Base-by-base conservation (phyloP, 2,797 vertebrate genomes). In the Eidolon dupreanum region DNA sequence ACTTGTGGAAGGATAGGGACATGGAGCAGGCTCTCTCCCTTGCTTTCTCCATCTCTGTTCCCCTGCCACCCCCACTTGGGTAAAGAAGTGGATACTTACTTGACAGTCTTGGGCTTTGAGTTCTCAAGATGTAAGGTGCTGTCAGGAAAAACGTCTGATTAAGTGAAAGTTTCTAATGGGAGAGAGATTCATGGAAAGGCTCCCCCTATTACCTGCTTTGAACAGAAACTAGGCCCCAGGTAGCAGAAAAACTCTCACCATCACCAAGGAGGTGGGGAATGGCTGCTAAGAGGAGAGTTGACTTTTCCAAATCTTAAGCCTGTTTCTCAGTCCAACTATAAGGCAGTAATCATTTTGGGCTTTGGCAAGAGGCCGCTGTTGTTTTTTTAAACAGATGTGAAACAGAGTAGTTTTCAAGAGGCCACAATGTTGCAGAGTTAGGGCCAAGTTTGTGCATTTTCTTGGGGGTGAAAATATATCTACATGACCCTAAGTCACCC, bases 21-120 rank as follows among this genome's bases (percentile, higher is more conserved):
- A 24, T 33, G 46, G 43, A 41, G 63, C 38, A 33, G 3, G 9
- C 55, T 86, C 65, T 61, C n/a, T 81, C 57, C 77, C 78, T 55
- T 33, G 55, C 20, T 61, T 74, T 61, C 86, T 95, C 75, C 82
- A 28, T 63, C 36, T 90, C 74, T 33, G 38, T 66, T 43, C 78
- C 81, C 84, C 78, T 75, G 71, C 94, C 94, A 63, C 94, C 96
- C 96, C 85, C 51, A 68, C 19, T 51, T 82, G 93, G 91, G 77
- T 51, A 88, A 75, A 94, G 59, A 90, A 95, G 86, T 3, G 53
- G n/a, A 92, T 97, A 98, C 97, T 98, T 97, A 98, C 97, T 97
- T 95, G 94, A 33, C 41, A 59, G 46, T 53, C 3, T 41, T 90
- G 86, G 63, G 95, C 88, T 97, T 82, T 95, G 95, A 88, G 73